Conservation (phyloP, 2,888 invertebrate species). For the Lamproptera curius region DNA sequence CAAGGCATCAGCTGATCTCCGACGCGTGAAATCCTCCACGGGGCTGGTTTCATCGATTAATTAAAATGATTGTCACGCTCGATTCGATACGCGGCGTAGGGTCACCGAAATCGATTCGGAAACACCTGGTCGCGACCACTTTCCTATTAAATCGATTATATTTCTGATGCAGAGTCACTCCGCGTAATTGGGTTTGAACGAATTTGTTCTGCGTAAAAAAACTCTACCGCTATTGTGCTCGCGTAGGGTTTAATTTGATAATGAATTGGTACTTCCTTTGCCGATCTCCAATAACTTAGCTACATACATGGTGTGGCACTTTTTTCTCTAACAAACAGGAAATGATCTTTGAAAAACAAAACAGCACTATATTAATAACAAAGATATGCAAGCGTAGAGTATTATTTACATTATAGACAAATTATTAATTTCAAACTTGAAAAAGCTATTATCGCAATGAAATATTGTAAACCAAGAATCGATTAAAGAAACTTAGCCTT, state of each 20-base stretch:
- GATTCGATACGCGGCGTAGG: constrained; percentile 64
- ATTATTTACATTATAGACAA: too few species aligned
- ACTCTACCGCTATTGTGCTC: neutral
- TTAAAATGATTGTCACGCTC: constrained; percentile 67
- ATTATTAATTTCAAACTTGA: too few species aligned
- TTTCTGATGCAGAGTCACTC: constrained; percentile 65
- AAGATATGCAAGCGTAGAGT: too few species aligned
- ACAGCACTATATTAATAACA: too few species aligned
- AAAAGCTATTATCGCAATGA: too few species aligned
- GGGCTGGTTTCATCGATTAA: constrained; percentile 61
- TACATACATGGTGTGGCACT: too few species aligned
- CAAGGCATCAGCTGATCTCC: constrained; percentile 26
- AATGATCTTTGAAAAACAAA: too few species aligned
- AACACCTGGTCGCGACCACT: constrained; percentile 58
- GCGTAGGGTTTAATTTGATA: neutral
- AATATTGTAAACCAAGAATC: too few species aligned
- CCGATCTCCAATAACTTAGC: too few species aligned
- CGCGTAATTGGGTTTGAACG: constrained; percentile 61
- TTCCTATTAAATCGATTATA: constrained; percentile 59
- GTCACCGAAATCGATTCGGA: constrained; percentile 47
- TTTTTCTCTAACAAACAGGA: too few species aligned
- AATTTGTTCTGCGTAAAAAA: constrained; percentile 49
- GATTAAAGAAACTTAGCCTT: too few species aligned
- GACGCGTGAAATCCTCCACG: constrained; percentile 44
- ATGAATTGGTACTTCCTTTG: too few species aligned